A percentile compares a stretch with the other conserved stretches of the same genome.
Evolutionary conservation across 1,140 invertebrate genomes (phyloP).

Genomic region (Drosophila rufa): DNA sequence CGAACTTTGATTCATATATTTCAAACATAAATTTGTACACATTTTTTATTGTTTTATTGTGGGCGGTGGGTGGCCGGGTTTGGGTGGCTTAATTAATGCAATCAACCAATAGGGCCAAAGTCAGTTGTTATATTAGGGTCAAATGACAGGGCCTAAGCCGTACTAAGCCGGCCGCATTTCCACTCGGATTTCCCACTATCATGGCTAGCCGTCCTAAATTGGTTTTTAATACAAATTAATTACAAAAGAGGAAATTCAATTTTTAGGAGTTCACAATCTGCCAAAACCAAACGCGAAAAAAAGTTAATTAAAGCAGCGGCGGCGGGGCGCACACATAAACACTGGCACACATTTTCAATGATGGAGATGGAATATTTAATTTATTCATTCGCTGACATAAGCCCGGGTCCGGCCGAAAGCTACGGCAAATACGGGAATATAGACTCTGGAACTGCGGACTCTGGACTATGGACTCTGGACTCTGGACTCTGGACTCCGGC

Average conservation of each 20-base stretch:
- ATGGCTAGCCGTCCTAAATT: constrained; percentile 20
- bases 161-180: constrained; percentile 28
- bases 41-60: not conserved
- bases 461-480: constrained; percentile 4
- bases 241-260: constrained; percentile 58
- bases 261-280: constrained; percentile 42
- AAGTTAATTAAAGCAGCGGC: constrained; percentile 64
- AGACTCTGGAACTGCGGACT: constrained; percentile 11
- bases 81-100: constrained; percentile 37
- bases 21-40: constrained; percentile 23
- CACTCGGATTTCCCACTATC: constrained; percentile 13
- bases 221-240: constrained; percentile 61
- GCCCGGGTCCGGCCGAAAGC: constrained; percentile 8
- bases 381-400: constrained; percentile 74
- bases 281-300: constrained; percentile 42
- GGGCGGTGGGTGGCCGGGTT: not conserved
- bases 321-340: constrained; percentile 11
- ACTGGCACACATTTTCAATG: constrained; percentile 48
- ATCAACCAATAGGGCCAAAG: constrained; percentile 45
- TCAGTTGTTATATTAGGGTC: constrained; percentile 51
- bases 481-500: not conserved
- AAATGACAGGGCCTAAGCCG: constrained; percentile 55
- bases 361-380: constrained; percentile 69
- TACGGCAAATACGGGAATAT: constrained; percentile 5
- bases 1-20: constrained; percentile 30